Conservation (phyloP, 2,113 vertebrate species). For the Tupaia chinensis region DNA sequence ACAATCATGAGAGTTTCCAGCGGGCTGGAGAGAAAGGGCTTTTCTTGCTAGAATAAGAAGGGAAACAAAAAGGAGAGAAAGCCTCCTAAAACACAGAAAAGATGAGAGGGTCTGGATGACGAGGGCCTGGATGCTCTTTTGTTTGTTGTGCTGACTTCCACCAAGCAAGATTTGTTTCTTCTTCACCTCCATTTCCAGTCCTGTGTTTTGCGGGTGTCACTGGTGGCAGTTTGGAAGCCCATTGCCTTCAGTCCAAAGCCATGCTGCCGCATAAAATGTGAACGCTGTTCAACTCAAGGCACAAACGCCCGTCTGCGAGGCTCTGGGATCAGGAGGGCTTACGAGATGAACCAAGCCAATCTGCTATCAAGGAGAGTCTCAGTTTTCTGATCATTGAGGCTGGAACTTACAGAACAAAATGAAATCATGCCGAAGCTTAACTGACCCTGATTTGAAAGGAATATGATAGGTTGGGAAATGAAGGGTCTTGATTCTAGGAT, state of each 20-base stretch:
- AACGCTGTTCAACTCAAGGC: not conserved
- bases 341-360: not conserved
- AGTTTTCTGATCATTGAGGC: not conserved
- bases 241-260: not conserved
- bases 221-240: not conserved
- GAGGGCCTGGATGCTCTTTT: not conserved
- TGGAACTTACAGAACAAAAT: not conserved
- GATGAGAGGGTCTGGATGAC: not conserved
- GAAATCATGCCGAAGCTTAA: not conserved
- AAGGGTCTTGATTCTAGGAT: not conserved
- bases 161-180: not conserved
- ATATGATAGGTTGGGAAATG: not conserved
- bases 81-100: not conserved
- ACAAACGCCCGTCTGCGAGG: not conserved
- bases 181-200: not conserved
- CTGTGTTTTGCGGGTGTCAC: not conserved
- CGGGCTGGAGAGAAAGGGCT: not conserved
- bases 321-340: not conserved
- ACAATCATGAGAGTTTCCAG: not conserved
- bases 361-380: not conserved
- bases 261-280: not conserved
- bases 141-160: not conserved
- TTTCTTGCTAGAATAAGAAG: not conserved
- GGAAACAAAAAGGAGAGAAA: not conserved
- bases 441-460: not conserved